phyloP scores from a whole-genome alignment of 2,888 invertebrate species.

The Papilio protenor region DNA sequence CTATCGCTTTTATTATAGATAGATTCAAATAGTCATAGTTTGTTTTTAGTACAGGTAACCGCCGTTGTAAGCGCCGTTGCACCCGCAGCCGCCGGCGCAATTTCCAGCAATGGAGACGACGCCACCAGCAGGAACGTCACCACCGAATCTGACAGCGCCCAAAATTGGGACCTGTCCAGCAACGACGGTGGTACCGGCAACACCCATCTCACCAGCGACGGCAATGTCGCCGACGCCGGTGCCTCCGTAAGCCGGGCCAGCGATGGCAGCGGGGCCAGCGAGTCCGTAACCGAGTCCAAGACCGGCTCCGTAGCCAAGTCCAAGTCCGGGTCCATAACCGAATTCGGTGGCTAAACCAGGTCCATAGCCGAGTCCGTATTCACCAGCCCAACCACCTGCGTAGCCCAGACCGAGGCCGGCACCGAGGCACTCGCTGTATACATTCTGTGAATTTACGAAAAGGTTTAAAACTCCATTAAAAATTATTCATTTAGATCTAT shows the following conservation, averaged over 20 bases:
- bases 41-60: neutral
- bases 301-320: constrained; percentile 17
- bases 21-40: neutral
- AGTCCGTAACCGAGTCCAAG: constrained; percentile 39
- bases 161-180: constrained; percentile 56
- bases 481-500: neutral
- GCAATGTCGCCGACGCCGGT: constrained; percentile 52
- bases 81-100: constrained; percentile 50
- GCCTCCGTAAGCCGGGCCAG: constrained; percentile 51
- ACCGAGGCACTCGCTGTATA: constrained; percentile 45
- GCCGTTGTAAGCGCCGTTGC: constrained; percentile 12
- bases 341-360: constrained; percentile 12
- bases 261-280: constrained; percentile 45
- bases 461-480: neutral
- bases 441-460: constrained; percentile 44
- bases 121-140: constrained; percentile 49
- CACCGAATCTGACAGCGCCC: constrained; percentile 50
- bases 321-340: constrained; percentile 9
- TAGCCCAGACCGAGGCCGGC: constrained; percentile 23
- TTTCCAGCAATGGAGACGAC: constrained; percentile 53
- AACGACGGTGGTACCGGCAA: constrained; percentile 54
- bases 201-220: constrained; percentile 53
- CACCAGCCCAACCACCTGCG: constrained; percentile 14
- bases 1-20: constrained; percentile 10
- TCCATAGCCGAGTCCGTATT: constrained; percentile 26